Conservation (phyloP, 2,888 invertebrate genomes). For the Tiliacea citrago region DNA sequence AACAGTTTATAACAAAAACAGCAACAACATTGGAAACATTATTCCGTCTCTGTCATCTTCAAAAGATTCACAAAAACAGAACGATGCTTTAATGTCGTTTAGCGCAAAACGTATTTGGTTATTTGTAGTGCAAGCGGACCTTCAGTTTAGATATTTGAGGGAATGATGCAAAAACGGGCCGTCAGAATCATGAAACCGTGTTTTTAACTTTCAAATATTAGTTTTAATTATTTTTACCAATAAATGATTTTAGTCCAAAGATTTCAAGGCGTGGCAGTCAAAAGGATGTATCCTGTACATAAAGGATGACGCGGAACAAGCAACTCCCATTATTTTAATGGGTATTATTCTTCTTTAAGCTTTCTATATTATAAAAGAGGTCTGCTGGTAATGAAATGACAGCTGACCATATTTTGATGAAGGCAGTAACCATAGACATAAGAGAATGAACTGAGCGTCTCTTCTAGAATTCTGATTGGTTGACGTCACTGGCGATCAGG, state of each 20-base stretch:
- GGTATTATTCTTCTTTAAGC: too few relatives aligned
- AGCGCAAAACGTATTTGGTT: background rate
- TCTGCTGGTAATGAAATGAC: background rate
- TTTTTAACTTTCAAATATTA: background rate
- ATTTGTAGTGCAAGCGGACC: background rate
- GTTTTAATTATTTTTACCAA: too few relatives aligned
- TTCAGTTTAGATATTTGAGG: background rate
- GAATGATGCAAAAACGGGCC: background rate
- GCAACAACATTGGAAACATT: background rate
- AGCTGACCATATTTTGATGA: background rate
- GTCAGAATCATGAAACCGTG: background rate
- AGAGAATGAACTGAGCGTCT: too few relatives aligned
- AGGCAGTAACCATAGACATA: too few relatives aligned
- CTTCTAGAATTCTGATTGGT: too few relatives aligned
- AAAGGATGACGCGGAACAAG: background rate
- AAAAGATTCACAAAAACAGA: background rate
- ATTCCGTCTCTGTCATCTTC: background rate
- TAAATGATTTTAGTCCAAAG: background rate
- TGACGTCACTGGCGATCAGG: too few relatives aligned
- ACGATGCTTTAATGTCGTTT: background rate
- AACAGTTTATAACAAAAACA: too few relatives aligned
- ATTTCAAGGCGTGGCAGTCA: conserved; percentile 11
- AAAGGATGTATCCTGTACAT: background rate
- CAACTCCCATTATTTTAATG: background rate
- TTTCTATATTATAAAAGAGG: background rate